These are phyloP conservation scores for Enhydra lutris DNA, from an alignment of 2,113 vertebrate genomes.

Conservation along the genomic window DNA sequence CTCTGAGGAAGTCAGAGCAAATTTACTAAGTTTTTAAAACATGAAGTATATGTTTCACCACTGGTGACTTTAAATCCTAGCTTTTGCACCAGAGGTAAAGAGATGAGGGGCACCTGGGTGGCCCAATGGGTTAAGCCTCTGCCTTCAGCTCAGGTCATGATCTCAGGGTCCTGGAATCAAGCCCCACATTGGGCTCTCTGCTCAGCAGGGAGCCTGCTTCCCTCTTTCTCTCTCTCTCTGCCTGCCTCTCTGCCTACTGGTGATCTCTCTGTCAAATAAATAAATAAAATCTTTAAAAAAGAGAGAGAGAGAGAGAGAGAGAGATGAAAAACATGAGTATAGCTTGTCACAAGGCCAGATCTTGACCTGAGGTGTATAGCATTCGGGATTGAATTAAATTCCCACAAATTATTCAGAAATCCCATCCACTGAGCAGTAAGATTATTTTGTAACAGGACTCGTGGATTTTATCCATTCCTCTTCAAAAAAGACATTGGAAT, in stretches of 20 bases:
- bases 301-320: neutral
- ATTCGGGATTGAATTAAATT: neutral
- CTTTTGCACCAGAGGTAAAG: slow-evolving; percentile 31
- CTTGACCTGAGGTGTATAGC: neutral
- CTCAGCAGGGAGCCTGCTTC: too few relatives aligned
- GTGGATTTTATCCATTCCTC: neutral
- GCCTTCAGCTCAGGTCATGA: too few relatives aligned
- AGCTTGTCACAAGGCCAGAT: neutral
- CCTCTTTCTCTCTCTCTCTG: too few relatives aligned
- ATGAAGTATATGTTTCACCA: slow-evolving; percentile 28
- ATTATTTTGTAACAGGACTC: neutral
- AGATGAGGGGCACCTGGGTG: neutral
- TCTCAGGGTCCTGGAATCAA: too few relatives aligned
- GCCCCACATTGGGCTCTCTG: too few relatives aligned
- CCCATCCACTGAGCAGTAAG: neutral
- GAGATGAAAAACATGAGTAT: neutral
- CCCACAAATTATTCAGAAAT: slow-evolving; percentile 23
- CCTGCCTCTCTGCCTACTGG: too few relatives aligned
- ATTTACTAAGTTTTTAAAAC: slow-evolving; percentile 60
- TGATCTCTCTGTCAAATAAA: too few relatives aligned
- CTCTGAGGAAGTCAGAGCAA: slow-evolving; percentile 48
- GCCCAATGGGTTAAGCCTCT: too few relatives aligned
- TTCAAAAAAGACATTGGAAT: neutral
- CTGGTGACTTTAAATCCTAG: neutral
- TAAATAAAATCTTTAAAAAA: too few relatives aligned